phyloP scores from a whole-genome alignment of 2,888 invertebrate species.

The Dioctria rufipes region DNA sequence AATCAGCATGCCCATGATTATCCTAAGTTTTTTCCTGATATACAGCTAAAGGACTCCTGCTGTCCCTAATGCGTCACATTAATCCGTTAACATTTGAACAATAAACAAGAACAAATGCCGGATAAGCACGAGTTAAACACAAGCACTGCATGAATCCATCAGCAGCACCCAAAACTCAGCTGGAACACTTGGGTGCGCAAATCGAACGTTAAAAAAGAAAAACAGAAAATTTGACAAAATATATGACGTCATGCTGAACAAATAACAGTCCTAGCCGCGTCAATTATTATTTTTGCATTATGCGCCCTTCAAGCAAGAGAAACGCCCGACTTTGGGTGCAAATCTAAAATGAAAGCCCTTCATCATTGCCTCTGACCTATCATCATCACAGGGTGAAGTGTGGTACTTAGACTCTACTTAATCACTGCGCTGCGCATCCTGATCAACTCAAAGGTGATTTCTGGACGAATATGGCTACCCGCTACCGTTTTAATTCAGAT shows the following conservation, averaged over 20 bases:
- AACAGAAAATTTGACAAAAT: not conserved
- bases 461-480: constrained; percentile 23
- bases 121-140: constrained; percentile 34
- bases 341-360: constrained; percentile 15
- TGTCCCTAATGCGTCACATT: not conserved
- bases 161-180: constrained; percentile 43
- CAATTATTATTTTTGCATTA: constrained; percentile 26
- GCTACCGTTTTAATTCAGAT: constrained; percentile 24
- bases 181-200: constrained; percentile 32
- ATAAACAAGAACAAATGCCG: not conserved
- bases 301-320: not conserved
- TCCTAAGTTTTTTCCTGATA: no score
- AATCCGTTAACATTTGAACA: constrained; percentile 33
- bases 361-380: constrained; percentile 20
- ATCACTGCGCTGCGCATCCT: constrained; percentile 23
- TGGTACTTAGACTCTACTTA: constrained; percentile 10
- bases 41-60: not conserved
- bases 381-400: constrained; percentile 45
- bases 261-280: constrained; percentile 26
- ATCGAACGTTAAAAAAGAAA: not conserved
- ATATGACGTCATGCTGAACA: constrained; percentile 41
- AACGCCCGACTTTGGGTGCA: not conserved
- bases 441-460: not conserved
- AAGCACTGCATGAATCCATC: constrained; percentile 29
- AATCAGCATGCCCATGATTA: no score